phyloP scores from a whole-genome alignment of 1,140 invertebrate genomes.

The Cotesia chilonis region DNA sequence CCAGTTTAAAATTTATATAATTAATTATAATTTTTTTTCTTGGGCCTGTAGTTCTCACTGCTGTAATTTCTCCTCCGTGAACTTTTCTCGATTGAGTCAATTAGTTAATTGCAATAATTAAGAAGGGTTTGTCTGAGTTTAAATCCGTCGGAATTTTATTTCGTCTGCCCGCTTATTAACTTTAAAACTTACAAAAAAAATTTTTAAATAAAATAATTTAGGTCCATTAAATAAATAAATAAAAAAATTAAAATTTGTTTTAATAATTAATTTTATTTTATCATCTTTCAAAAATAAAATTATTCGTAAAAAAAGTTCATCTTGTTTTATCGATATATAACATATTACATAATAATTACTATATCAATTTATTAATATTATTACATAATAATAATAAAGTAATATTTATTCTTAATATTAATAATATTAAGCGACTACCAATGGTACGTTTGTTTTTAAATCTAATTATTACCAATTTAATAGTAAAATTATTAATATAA shows the following conservation, averaged over 20 bases:
- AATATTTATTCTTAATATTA: constrained; percentile 43
- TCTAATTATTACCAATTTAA: constrained; percentile 7
- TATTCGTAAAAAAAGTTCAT: constrained; percentile 65
- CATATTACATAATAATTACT: constrained; percentile 37
- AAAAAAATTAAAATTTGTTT: constrained; percentile 34
- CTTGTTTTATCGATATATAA: constrained; percentile 49
- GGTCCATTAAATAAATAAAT: too few species aligned
- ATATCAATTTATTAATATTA: constrained; percentile 32
- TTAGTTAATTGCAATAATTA: constrained; percentile 59
- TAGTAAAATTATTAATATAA: constrained; percentile 12
- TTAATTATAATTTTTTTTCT: too few species aligned
- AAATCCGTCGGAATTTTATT: background rate
- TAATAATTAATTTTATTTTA: constrained; percentile 62
- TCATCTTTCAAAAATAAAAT: constrained; percentile 66
- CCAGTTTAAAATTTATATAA: too few species aligned
- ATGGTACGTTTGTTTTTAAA: constrained; percentile 38
- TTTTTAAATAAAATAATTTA: too few species aligned
- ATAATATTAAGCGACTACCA: constrained; percentile 42
- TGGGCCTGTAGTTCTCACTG: constrained; percentile 34
- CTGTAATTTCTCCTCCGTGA: constrained; percentile 47
- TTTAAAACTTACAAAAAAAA: too few species aligned
- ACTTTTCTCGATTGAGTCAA: constrained; percentile 59
- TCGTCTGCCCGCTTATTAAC: background rate
- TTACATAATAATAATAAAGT: constrained; percentile 45
- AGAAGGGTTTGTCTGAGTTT: constrained; percentile 32